Evolutionary conservation across 2,888 invertebrate species (phyloP).

Genomic region (Hedya salicella): DNA sequence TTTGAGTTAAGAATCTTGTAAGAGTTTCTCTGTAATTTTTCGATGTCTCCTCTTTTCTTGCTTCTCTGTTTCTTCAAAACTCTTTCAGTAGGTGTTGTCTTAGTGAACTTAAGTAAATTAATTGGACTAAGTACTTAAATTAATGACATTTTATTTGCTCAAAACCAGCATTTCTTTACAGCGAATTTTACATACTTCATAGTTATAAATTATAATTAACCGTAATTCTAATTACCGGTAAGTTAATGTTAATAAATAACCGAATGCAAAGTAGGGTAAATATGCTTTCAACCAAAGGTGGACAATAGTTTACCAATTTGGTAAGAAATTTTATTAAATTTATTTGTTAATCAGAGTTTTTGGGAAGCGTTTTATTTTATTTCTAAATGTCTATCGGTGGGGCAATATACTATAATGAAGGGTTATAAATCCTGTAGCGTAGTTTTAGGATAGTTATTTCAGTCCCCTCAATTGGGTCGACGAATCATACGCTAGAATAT

Average conservation of each 20-base stretch:
- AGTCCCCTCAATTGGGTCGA: slow-evolving; percentile 71
- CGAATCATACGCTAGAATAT: slow-evolving; percentile 84
- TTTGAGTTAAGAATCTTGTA: slow-evolving; percentile 43
- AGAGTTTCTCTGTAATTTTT: slow-evolving; percentile 24
- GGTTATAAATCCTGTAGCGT: slow-evolving; percentile 70
- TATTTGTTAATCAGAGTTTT: slow-evolving; percentile 50
- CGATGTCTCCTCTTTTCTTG: slow-evolving; percentile 8
- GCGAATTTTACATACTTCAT: slow-evolving; percentile 62
- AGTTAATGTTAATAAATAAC: slow-evolving; percentile 52
- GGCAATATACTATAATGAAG: slow-evolving; percentile 65
- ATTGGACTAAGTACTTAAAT: slow-evolving; percentile 29
- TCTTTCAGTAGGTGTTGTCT: slow-evolving; percentile 18
- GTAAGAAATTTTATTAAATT: slow-evolving; percentile 54
- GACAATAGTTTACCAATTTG: slow-evolving; percentile 64
- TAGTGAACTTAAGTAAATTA: slow-evolving; percentile 29
- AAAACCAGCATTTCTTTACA: slow-evolving; percentile 80
- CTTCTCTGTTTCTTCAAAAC: slow-evolving; percentile 27
- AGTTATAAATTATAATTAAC: slow-evolving; percentile 57
- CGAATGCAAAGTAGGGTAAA: slow-evolving; percentile 46
- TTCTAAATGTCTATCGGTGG: slow-evolving; percentile 62
- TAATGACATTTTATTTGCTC: slow-evolving; percentile 76
- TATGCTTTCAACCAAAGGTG: slow-evolving; percentile 62
- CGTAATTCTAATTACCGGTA: no score
- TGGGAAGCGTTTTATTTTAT: slow-evolving; percentile 49
- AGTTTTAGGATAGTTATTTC: slow-evolving; percentile 53